Conservation (phyloP, 2,888 invertebrate species). For the Sarcophaga caerulescens region DNA sequence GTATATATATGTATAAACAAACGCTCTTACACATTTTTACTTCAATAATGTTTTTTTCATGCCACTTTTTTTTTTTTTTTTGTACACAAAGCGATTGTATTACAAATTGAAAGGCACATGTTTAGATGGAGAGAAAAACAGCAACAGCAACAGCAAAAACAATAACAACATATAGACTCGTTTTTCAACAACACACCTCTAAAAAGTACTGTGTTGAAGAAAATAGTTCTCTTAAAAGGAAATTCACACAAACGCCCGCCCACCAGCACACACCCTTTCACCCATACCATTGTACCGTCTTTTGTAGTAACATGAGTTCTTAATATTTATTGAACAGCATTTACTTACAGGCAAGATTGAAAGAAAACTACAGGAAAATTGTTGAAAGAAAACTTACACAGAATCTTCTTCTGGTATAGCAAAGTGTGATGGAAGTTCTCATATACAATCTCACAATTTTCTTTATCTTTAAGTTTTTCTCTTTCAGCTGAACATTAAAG, state of each 20-base stretch:
- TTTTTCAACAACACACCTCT: conserved; percentile 34
- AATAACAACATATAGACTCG: background rate
- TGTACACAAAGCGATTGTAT: conserved; percentile 68
- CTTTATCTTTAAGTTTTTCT: background rate
- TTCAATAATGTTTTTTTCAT: conserved; percentile 39
- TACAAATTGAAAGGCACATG: conserved; percentile 70
- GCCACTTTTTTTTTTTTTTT: conserved; percentile 40
- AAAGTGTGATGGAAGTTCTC: too few relatives aligned
- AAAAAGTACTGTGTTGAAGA: conserved; percentile 15
- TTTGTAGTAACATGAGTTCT: conserved; percentile 39
- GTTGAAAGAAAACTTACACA: background rate
- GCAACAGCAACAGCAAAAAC: conserved; percentile 5
- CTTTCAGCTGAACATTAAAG: too few relatives aligned
- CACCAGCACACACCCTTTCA: background rate
- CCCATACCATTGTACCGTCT: background rate
- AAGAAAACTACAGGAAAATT: background rate
- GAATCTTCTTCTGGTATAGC: too few relatives aligned
- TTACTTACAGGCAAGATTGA: too few relatives aligned
- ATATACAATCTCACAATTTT: too few relatives aligned
- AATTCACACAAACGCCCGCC: conserved; percentile 38
- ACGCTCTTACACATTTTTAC: background rate
- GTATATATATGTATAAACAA: background rate
- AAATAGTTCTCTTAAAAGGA: conserved; percentile 36
- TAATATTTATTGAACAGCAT: conserved; percentile 45
- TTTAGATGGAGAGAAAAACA: conserved; percentile 26